Percentiles rank a stretch among this genome's conserved stretches.
Conservation (phyloP, 2,888 invertebrate genomes). For the Cataglyphis livida region DNA sequence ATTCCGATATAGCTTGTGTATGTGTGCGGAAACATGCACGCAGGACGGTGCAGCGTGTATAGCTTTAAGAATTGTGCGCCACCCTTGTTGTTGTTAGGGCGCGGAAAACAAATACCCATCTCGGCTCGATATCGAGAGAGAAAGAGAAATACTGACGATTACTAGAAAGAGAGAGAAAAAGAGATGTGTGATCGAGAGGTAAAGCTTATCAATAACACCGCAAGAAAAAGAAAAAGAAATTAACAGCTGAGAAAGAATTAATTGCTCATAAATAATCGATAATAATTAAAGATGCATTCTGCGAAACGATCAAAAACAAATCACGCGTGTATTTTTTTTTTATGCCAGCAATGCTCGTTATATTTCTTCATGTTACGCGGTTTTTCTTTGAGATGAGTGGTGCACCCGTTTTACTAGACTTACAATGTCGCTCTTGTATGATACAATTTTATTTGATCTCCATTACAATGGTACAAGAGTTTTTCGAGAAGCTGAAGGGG, state of each 20-base stretch:
- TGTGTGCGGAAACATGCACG: constrained; percentile 18
- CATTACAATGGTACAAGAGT: constrained; percentile 77
- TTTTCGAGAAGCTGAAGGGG: constrained; percentile 47
- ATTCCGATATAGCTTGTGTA: constrained; percentile 53
- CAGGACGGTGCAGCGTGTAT: constrained; percentile 60
- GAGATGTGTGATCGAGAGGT: neutral
- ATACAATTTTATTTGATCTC: constrained; percentile 78
- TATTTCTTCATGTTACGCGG: neutral
- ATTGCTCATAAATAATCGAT: constrained; percentile 15
- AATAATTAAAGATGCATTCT: constrained; percentile 18
- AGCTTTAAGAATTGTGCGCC: constrained; percentile 75
- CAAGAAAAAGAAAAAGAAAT: neutral
- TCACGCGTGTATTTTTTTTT: neutral
- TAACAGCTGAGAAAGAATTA: neutral
- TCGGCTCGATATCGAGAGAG: constrained; percentile 44
- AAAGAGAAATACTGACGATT: constrained; percentile 14
- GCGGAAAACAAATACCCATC: constrained; percentile 78
- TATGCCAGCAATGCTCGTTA: neutral
- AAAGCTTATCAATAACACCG: constrained; percentile 19
- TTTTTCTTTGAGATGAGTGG: constrained; percentile 8
- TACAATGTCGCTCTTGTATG: constrained; percentile 59
- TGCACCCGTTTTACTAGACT: neutral
- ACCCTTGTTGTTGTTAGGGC: constrained; percentile 71
- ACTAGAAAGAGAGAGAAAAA: constrained; percentile 26
- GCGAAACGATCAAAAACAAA: neutral